Percentiles rank a stretch among this genome's conserved stretches.
These are phyloP conservation scores for Helleia helle DNA, from an alignment of 2,888 invertebrate genomes.

Conservation along the genomic window DNA sequence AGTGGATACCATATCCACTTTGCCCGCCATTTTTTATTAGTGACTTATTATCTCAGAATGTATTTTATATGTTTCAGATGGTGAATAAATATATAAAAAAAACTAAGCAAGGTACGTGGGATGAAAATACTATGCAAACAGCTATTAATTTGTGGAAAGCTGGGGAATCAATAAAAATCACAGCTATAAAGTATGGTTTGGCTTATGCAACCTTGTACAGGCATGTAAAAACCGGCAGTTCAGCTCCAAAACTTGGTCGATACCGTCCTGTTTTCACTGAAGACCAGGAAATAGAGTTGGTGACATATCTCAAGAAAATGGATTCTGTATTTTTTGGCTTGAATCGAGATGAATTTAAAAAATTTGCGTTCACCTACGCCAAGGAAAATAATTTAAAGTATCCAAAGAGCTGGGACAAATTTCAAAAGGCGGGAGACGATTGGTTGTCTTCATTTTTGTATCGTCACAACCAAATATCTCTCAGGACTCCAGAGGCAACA, in stretches of 20 bases:
- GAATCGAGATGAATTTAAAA: constrained; percentile 22
- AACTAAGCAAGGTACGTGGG: constrained; percentile 18
- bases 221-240: constrained; percentile 17
- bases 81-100: constrained; percentile 18
- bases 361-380: constrained; percentile 20
- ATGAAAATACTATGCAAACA: constrained; percentile 17
- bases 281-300: constrained; percentile 21
- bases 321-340: constrained; percentile 22
- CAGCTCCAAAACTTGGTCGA: constrained; percentile 19
- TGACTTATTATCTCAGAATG: too few species aligned
- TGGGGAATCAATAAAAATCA: constrained; percentile 16
- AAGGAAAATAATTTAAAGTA: constrained; percentile 23
- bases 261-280: constrained; percentile 22
- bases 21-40: too few species aligned
- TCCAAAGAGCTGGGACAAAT: constrained; percentile 22
- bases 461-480: too few species aligned
- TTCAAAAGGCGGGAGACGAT: constrained; percentile 17
- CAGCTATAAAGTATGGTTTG: constrained; percentile 22
- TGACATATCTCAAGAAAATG: constrained; percentile 22
- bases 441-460: constrained; percentile 11
- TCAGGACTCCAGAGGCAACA: too few species aligned
- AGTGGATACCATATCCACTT: too few species aligned
- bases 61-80: constrained; percentile 19
- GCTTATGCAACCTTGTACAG: constrained; percentile 20
- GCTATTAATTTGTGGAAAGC: constrained; percentile 22